These are phyloP conservation scores for Luperina testacea DNA, from an alignment of 2,888 invertebrate genomes.

Conservation along the genomic window DNA sequence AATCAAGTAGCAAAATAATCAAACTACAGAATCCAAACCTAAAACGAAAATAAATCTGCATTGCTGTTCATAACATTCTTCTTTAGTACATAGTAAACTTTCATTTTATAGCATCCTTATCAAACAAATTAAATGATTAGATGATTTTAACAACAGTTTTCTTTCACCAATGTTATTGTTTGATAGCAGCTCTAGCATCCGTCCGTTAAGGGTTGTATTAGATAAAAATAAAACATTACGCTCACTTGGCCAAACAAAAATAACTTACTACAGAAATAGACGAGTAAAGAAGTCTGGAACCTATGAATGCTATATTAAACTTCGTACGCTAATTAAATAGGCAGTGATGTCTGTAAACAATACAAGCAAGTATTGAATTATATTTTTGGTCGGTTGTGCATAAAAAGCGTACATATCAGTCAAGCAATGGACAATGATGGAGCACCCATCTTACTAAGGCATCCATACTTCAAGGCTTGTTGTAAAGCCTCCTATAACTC, in stretches of 20 bases:
- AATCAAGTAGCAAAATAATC: neutral
- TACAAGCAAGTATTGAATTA: conserved; percentile 48
- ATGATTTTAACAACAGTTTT: conserved; percentile 37
- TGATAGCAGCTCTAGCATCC: conserved; percentile 43
- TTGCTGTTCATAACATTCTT: conserved; percentile 4
- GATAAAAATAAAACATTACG: conserved; percentile 39
- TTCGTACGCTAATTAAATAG: conserved; percentile 37
- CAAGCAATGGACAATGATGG: conserved; percentile 67
- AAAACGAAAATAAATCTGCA: conserved; percentile 1
- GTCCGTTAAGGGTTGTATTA: conserved; percentile 13
- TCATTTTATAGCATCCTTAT: conserved; percentile 53
- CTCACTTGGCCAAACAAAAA: conserved; percentile 21
- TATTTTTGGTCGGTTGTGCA: conserved; percentile 65
- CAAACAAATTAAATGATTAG: conserved; percentile 35
- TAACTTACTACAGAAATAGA: conserved; percentile 22
- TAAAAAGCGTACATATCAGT: conserved; percentile 70
- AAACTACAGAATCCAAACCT: conserved; percentile 1
- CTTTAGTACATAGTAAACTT: conserved; percentile 18
- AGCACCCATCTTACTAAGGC: conserved; percentile 69
- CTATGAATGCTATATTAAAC: conserved; percentile 21
- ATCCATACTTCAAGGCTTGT: conserved; percentile 90
- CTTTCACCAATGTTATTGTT: conserved; percentile 31
- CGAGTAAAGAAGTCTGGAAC: conserved; percentile 6
- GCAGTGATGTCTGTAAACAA: conserved; percentile 56
- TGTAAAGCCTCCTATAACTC: conserved; percentile 92